phyloP scores from a whole-genome alignment of 2,888 invertebrate species.

The Mellilla xanthometata region DNA sequence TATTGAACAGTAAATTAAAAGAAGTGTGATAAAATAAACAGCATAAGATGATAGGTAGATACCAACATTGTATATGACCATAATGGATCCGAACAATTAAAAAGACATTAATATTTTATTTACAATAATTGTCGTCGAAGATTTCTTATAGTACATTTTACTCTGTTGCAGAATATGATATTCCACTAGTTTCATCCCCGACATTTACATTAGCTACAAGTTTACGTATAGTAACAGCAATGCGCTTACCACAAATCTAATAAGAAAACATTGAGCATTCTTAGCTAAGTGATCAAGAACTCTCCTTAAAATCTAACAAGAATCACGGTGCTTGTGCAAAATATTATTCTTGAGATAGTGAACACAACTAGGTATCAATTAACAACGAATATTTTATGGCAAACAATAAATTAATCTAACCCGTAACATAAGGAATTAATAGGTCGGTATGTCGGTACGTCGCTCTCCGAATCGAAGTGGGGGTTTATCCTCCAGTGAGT shows the following conservation, averaged over 20 bases:
- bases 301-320: constrained; percentile 55
- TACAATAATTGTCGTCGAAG: constrained; percentile 21
- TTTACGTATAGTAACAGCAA: constrained; percentile 54
- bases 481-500: too few relatives aligned
- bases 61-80: constrained; percentile 19
- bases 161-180: constrained; percentile 23
- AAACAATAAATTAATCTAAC: constrained; percentile 63
- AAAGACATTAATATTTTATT: constrained; percentile 32
- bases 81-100: constrained; percentile 17
- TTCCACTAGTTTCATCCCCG: constrained; percentile 26
- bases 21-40: constrained; percentile 10
- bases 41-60: constrained; percentile 19
- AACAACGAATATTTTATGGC: constrained; percentile 76
- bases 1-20: constrained; percentile 40
- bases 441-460: constrained; percentile 54
- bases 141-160: constrained; percentile 9
- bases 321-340: constrained; percentile 74
- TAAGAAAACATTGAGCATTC: constrained; percentile 72
- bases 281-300: constrained; percentile 59
- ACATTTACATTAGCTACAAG: constrained; percentile 42
- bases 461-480: constrained; percentile 43
- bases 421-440: constrained; percentile 62
- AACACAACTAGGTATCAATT: constrained; percentile 59
- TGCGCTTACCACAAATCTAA: constrained; percentile 49
- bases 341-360: constrained; percentile 57